Conservation (phyloP, 2,888 invertebrate genomes). For the Metellina segmentata region DNA sequence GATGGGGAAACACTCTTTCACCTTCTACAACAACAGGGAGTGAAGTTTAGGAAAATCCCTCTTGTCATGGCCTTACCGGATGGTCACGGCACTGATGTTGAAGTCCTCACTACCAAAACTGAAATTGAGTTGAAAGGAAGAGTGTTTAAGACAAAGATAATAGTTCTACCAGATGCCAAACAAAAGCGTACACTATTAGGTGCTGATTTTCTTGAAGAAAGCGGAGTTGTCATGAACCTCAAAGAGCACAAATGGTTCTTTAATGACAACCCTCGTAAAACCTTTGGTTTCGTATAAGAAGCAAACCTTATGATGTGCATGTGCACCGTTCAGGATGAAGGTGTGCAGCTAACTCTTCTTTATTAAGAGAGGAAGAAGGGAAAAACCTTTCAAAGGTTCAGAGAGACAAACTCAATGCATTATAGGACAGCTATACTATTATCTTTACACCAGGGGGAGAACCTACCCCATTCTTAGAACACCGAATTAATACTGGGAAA, state of each 20-base stretch:
- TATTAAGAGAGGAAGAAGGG: background rate
- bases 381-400: background rate
- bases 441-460: background rate
- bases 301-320: background rate
- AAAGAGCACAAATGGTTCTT: background rate
- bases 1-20: constrained; percentile 23
- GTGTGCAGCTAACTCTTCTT: background rate
- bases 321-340: background rate
- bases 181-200: background rate
- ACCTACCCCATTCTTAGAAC: constrained; percentile 7
- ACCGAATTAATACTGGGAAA: background rate
- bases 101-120: background rate
- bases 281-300: background rate
- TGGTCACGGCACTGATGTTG: background rate
- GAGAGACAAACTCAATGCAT: background rate
- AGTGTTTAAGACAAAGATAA: background rate
- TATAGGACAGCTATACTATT: background rate
- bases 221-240: background rate
- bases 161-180: background rate
- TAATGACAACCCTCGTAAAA: no score
- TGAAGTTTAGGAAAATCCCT: background rate
- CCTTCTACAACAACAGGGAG: background rate
- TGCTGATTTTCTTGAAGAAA: background rate
- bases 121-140: background rate
- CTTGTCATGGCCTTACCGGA: constrained; percentile 12